A percentile compares a stretch with the other conserved stretches of the same genome.
phyloP scores from a whole-genome alignment of 2,113 vertebrate genomes.

The Chloebia gouldiae region DNA sequence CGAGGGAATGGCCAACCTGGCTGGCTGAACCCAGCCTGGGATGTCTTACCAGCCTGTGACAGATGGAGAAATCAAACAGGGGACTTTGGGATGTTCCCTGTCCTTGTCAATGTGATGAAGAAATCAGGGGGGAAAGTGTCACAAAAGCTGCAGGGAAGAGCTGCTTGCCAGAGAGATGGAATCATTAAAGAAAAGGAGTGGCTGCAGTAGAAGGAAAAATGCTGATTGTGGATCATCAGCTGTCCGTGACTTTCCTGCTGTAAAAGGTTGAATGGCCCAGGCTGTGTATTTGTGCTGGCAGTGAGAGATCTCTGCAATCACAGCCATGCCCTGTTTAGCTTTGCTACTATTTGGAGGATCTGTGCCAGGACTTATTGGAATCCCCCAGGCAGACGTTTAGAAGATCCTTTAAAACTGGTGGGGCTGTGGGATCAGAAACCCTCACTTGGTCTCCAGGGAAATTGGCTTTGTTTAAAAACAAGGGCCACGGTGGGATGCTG shows the following conservation, averaged over 20 bases:
- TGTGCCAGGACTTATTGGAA: constrained; percentile 37
- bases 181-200: not conserved
- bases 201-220: not conserved
- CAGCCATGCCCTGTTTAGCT: constrained; percentile 30
- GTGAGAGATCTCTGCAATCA: constrained; percentile 4
- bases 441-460: not conserved
- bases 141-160: not conserved
- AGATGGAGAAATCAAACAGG: not conserved
- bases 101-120: not conserved
- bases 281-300: constrained; percentile 58
- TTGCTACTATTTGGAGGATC: constrained; percentile 38
- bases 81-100: not conserved
- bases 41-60: fast-evolving
- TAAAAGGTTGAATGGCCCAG: constrained; percentile 16
- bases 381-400: not conserved
- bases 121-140: not conserved
- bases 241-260: not conserved
- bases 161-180: not conserved
- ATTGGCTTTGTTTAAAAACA: not conserved
- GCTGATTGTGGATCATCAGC: constrained; percentile 31
- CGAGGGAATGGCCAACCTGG: not conserved
- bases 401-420: not conserved
- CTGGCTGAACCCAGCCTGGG: not conserved
- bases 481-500: not conserved
- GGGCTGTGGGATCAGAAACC: not conserved